Conservation (phyloP, 2,888 invertebrate species). For the Syritta pipiens region DNA sequence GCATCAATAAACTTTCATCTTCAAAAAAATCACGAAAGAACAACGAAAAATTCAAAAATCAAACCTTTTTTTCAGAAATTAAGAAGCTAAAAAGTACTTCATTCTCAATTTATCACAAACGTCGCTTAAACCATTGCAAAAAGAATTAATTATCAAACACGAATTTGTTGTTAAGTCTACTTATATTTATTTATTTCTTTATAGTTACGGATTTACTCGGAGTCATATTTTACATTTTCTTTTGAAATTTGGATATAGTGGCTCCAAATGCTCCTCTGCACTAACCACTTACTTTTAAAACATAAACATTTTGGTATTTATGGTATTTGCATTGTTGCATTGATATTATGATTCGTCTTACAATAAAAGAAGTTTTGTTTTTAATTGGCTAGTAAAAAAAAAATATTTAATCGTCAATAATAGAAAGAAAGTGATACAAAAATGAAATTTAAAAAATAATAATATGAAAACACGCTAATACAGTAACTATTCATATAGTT, state of each 20-base stretch:
- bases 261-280: background rate
- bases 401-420: background rate
- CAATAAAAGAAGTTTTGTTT: background rate
- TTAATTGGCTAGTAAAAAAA: background rate
- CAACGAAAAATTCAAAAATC: no score
- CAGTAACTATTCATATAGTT: background rate
- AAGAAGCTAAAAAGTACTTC: no score
- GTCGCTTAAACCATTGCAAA: no score
- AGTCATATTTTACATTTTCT: slow-evolving; percentile 27
- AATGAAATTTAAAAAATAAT: no score
- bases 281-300: slow-evolving; percentile 12
- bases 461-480: no score
- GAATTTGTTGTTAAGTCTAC: slow-evolving; percentile 27
- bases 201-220: slow-evolving; percentile 6
- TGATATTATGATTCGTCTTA: slow-evolving; percentile 22
- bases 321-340: slow-evolving; percentile 17
- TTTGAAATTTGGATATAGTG: background rate
- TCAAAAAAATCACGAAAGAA: no score
- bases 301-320: slow-evolving; percentile 10
- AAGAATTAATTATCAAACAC: no score
- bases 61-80: no score
- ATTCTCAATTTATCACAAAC: no score
- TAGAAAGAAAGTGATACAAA: background rate
- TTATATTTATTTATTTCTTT: slow-evolving; percentile 39
- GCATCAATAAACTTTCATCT: no score